These are phyloP conservation scores for Papilio dardanus DNA, from an alignment of 1,140 invertebrate genomes.

Conservation along the genomic window DNA sequence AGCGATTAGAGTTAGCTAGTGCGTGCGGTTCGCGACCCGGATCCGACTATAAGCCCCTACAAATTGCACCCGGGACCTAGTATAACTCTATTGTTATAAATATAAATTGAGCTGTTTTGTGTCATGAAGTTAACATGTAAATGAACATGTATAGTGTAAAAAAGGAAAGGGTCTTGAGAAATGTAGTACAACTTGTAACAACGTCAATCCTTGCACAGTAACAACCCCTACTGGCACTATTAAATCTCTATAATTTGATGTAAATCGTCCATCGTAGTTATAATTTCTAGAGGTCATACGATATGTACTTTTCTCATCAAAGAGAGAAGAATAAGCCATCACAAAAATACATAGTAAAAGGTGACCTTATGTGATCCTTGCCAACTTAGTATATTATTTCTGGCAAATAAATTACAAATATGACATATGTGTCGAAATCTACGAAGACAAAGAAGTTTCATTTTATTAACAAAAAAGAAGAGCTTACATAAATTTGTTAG, in stretches of 20 bases:
- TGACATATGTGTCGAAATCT: background rate
- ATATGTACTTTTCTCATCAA: background rate
- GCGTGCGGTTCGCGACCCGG: conserved; percentile 22
- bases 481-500: no score
- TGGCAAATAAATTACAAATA: background rate
- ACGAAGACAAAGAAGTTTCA: no score
- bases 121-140: background rate
- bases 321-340: background rate
- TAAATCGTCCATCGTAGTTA: background rate
- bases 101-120: background rate
- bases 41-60: conserved; percentile 20
- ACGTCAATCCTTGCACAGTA: background rate
- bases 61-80: conserved; percentile 9
- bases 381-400: background rate
- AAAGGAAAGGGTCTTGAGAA: no score
- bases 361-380: conserved; percentile 7
- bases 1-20: conserved; percentile 29
- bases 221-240: background rate
- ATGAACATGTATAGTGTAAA: background rate
- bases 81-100: background rate
- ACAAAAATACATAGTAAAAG: background rate
- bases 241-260: background rate
- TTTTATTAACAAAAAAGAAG: no score
- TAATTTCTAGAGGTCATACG: background rate
- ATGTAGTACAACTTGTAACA: no score